Conservation (phyloP, 2,797 vertebrate genomes). For the Neopelma chrysocephalum region DNA sequence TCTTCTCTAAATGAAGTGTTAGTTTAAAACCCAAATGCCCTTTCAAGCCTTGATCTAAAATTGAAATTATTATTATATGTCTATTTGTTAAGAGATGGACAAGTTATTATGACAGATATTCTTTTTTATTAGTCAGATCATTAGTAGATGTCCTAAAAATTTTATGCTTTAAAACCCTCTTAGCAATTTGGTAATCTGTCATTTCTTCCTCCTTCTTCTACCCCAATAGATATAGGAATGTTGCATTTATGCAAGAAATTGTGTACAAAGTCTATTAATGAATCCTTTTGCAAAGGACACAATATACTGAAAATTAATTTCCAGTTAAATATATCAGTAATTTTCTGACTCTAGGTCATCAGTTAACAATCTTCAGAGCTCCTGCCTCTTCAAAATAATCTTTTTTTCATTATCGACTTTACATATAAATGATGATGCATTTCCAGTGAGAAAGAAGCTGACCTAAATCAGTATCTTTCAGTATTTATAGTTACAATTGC, state of each 20-base stretch:
- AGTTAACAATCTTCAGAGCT: background rate
- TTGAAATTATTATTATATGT: background rate
- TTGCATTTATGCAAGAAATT: background rate
- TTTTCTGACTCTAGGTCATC: background rate
- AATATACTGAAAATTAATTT: background rate
- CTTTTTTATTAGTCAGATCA: background rate
- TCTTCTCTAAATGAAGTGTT: background rate
- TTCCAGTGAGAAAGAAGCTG: background rate
- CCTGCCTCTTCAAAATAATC: background rate
- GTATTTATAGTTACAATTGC: background rate
- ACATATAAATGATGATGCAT: background rate
- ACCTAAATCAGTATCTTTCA: background rate
- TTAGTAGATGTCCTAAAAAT: background rate
- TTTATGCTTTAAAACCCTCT: background rate
- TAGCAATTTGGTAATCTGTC: background rate
- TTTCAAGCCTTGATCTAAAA: background rate
- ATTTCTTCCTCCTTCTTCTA: background rate
- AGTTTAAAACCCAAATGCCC: background rate
- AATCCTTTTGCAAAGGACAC: background rate
- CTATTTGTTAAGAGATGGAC: background rate
- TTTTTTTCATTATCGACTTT: background rate
- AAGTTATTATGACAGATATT: background rate
- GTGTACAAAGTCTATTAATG: rapidly evolving
- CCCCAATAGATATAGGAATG: background rate
- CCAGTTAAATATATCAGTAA: background rate